Base-by-base conservation (phyloP, 1,140 invertebrate genomes). In the Trissolcus basalis region DNA sequence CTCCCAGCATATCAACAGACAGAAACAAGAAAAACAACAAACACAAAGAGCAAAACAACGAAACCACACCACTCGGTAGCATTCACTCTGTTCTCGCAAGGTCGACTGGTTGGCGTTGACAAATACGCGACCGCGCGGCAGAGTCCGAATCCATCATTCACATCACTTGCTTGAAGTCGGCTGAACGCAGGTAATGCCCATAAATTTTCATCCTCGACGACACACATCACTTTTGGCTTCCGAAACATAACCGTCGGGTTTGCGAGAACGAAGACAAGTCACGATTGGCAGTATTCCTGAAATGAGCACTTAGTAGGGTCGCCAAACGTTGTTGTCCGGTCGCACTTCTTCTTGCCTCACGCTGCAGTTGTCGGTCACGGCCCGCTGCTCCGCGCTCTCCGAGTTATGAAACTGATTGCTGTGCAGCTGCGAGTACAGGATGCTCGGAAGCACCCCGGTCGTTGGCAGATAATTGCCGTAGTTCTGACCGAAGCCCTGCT, bases 351-450 rank as follows among this genome's bases (percentile, higher is more conserved):
- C 87, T 70, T 87, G 87, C 63, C 87, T 82, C 0, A 88, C 86
- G 67, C 82, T 87, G 78, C 87, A 88, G 53, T 84, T 87, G 19
- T 87, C 85, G 33, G 83, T 75, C 8, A 86, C 85, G 13, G 84
- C 80, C 51, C 85, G 82, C 67, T 88, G 81, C 54, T 88, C 83
- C 11, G 85, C 58, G 72, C 79, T 83, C 59, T 88, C 82, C 73
- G 93, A 93, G 76, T 93, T 93, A 71, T 94, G 93, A 47, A 92
- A 91, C 80, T 95, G 93, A 80, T 94, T 94, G 32, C 93, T 92
- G 12, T 96, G 96, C 12, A 96, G 86, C 81, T 96, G 94, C 11
- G 94, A 94, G 86, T 96, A 95, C 5, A 96, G 88, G 55, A 96
- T 89, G 80, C 94, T 94, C 0, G 94, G 93, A 41, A 95, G 85